phyloP scores from a whole-genome alignment of 2,113 vertebrate species.

The Pteronura brasiliensis region DNA sequence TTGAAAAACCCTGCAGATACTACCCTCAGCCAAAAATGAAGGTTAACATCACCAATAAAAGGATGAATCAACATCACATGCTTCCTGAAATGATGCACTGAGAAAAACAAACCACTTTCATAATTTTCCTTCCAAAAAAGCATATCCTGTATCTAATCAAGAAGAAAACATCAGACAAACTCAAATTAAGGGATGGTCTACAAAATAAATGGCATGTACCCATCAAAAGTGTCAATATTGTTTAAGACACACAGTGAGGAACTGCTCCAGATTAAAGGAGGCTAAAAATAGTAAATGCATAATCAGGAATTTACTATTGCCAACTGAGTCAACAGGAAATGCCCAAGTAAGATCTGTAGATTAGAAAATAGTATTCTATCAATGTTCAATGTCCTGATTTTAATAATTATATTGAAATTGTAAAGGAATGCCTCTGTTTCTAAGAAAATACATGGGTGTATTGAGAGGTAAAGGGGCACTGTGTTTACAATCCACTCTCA shows the following conservation, averaged over 20 bases:
- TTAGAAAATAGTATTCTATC: background rate
- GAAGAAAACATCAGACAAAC: slow-evolving; percentile 15
- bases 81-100: background rate
- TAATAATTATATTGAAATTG: background rate
- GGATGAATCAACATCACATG: background rate
- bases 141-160: background rate
- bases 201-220: background rate
- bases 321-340: background rate
- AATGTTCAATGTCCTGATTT: background rate
- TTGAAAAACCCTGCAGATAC: background rate
- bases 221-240: background rate
- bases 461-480: background rate
- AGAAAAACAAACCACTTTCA: background rate
- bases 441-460: background rate
- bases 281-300: background rate
- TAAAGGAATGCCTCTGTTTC: background rate
- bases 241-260: background rate
- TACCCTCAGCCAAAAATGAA: background rate
- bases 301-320: background rate
- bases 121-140: background rate
- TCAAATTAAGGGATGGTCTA: background rate
- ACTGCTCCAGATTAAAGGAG: background rate
- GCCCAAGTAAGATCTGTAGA: background rate
- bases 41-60: background rate
- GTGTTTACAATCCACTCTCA: background rate